These are phyloP conservation scores for Onthophagus taurus DNA, from an alignment of 1,140 invertebrate genomes.

Conservation along the genomic window DNA sequence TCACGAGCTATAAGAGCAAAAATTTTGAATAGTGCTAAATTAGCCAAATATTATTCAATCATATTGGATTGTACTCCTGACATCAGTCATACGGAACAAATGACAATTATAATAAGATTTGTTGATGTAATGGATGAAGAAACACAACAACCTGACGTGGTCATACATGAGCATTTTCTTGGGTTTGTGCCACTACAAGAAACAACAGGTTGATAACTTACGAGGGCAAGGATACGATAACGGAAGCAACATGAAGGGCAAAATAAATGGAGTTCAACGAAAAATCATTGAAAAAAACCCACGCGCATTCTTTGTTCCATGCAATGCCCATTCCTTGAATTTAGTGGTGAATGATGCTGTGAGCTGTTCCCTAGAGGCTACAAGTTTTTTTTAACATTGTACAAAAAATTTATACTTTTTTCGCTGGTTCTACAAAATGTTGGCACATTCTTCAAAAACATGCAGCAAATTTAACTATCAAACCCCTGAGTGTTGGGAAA, in stretches of 20 bases:
- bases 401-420: conserved; percentile 28
- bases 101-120: too few species aligned
- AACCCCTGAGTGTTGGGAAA: conserved; percentile 27
- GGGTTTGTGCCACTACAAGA: too few species aligned
- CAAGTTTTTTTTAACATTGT: conserved; percentile 25
- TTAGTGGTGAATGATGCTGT: conserved; percentile 17
- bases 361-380: conserved; percentile 8
- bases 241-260: conserved; percentile 28
- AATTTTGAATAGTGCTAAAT: too few species aligned
- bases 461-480: conserved; percentile 25
- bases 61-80: too few species aligned
- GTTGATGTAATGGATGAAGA: too few species aligned
- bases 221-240: conserved; percentile 31
- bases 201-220: too few species aligned
- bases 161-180: too few species aligned
- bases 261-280: conserved; percentile 14
- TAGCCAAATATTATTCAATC: too few species aligned
- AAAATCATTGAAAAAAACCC: conserved; percentile 14
- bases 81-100: too few species aligned
- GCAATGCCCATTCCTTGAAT: conserved; percentile 21
- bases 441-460: conserved; percentile 25
- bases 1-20: too few species aligned
- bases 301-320: conserved; percentile 17
- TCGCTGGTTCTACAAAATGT: conserved; percentile 27
- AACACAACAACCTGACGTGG: too few species aligned